phyloP scores from a whole-genome alignment of 2,113 vertebrate genomes.

The Sarotherodon lohbergeri region DNA sequence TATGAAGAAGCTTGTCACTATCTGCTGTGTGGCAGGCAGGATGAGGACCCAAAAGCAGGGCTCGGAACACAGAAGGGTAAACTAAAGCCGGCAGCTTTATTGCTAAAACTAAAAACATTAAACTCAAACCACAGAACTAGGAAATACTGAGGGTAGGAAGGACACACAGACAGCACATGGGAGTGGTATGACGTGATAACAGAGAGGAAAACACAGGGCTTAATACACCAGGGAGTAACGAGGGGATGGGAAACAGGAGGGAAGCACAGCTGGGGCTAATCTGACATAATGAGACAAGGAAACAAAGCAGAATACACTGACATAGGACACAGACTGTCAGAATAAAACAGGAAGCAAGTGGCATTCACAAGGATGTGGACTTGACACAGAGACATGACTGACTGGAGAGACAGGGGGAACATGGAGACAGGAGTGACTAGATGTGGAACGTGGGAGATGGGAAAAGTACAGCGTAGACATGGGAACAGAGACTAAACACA shows the following conservation, averaged over 20 bases:
- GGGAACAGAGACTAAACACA: not conserved
- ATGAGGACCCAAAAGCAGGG: not conserved
- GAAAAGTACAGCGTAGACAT: not conserved
- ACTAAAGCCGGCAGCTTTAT: not conserved
- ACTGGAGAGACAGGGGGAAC: not conserved
- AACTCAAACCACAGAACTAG: not conserved
- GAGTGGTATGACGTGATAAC: fast-evolving
- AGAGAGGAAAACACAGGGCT: not conserved
- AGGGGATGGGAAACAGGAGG: not conserved
- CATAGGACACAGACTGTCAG: not conserved
- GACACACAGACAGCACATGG: not conserved
- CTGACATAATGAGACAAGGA: not conserved
- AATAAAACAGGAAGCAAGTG: not conserved
- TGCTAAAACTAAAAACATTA: not conserved
- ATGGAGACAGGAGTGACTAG: not conserved
- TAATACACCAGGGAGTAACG: not conserved
- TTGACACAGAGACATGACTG: not conserved
- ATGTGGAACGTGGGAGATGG: not conserved
- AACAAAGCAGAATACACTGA: not conserved
- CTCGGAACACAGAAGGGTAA: fast-evolving
- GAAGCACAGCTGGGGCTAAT: not conserved
- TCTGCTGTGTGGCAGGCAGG: not conserved
- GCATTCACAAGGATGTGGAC: not conserved
- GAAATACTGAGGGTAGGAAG: fast-evolving
- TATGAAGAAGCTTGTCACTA: not conserved